Evolutionary conservation across 2,888 invertebrate species (phyloP).

Genomic region (Nemoura dubitans): DNA sequence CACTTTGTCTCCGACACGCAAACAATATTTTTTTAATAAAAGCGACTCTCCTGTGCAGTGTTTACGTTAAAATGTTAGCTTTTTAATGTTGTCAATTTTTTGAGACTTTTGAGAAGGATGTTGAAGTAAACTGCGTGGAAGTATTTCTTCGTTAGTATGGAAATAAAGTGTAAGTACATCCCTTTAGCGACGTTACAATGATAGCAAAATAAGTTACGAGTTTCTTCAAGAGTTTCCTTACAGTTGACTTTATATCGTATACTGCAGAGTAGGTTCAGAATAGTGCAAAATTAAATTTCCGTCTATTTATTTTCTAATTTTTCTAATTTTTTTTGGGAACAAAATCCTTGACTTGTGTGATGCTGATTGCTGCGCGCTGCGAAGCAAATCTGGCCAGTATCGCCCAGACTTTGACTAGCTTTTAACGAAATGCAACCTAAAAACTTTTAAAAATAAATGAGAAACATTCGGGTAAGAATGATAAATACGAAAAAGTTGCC

Average conservation of each 20-base stretch:
- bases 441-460: conserved; percentile 33
- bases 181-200: too few species aligned
- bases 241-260: not conserved
- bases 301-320: too few species aligned
- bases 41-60: too few species aligned
- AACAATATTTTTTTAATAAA: too few species aligned
- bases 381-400: not conserved
- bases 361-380: not conserved
- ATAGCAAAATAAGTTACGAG: not conserved
- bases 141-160: too few species aligned
- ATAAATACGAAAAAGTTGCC: conserved; percentile 35
- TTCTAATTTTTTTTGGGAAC: not conserved
- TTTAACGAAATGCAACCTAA: not conserved
- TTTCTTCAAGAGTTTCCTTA: not conserved
- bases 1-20: too few species aligned
- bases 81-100: too few species aligned
- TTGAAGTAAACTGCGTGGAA: too few species aligned
- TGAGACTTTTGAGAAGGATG: too few species aligned
- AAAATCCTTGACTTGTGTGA: not conserved
- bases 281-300: not conserved
- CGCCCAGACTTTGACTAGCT: not conserved
- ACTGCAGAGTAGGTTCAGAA: not conserved
- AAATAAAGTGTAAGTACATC: too few species aligned
- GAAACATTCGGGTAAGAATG: conserved; percentile 39
- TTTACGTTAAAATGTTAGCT: too few species aligned